Percentiles rank a stretch among this genome's conserved stretches.
These are phyloP conservation scores for Gryllus bimaculatus DNA, from an alignment of 1,140 invertebrate genomes.

Conservation along the genomic window DNA sequence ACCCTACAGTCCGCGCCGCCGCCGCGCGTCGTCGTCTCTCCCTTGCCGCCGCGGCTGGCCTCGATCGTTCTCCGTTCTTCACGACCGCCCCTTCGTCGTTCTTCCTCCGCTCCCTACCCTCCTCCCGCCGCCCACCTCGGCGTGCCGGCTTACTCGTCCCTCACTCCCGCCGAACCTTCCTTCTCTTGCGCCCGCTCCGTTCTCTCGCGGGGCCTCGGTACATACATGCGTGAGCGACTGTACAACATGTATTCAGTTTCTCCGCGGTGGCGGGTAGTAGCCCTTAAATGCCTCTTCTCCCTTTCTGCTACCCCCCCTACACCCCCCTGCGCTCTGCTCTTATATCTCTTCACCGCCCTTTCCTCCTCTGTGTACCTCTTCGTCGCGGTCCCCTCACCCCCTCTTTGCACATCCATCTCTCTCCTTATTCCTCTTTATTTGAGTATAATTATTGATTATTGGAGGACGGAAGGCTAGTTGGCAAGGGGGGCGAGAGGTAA, in stretches of 20 bases:
- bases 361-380: conserved; percentile 9
- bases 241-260: conserved; percentile 13
- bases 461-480: conserved; percentile 20
- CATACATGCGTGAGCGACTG: background rate
- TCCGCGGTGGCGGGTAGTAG: background rate
- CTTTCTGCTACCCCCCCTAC: background rate
- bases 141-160: background rate
- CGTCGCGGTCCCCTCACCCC: conserved; percentile 11
- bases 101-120: background rate
- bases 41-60: too few species aligned
- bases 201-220: too few species aligned
- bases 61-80: too few species aligned
- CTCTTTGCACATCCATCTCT: conserved; percentile 19
- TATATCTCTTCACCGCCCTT: conserved; percentile 13
- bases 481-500: conserved; percentile 13
- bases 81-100: background rate
- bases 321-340: conserved; percentile 7
- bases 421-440: conserved; percentile 23
- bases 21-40: background rate
- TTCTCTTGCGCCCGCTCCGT: background rate
- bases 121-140: background rate
- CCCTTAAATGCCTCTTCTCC: background rate
- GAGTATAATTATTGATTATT: conserved; percentile 23
- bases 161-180: background rate
- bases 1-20: background rate